phyloP scores from a whole-genome alignment of 2,113 vertebrate species.

The Psittacula cyanocephala region DNA sequence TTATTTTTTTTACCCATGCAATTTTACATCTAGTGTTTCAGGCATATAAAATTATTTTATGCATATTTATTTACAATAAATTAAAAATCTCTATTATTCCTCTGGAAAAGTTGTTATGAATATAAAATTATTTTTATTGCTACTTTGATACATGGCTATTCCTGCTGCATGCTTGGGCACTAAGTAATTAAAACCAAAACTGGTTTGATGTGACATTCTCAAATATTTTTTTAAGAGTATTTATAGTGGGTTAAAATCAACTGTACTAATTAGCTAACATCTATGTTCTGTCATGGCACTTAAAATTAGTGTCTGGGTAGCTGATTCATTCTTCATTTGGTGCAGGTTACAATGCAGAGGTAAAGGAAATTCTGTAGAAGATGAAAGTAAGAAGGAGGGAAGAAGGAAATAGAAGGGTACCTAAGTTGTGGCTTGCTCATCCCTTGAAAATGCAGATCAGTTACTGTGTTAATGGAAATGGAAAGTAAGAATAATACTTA shows the following conservation, averaged over 20 bases:
- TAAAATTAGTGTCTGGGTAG: no score
- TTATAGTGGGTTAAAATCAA: background rate
- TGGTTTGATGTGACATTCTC: background rate
- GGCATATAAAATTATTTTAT: conserved; percentile 6
- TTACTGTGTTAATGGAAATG: background rate
- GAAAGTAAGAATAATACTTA: background rate
- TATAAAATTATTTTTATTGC: background rate
- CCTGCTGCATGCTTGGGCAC: background rate
- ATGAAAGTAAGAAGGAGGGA: background rate
- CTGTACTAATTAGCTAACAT: background rate
- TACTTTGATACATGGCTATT: background rate
- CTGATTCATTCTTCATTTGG: background rate
- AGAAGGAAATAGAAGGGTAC: background rate
- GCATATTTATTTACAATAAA: conserved; percentile 9
- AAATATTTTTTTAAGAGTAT: background rate
- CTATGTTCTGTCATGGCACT: background rate
- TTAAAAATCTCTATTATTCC: background rate
- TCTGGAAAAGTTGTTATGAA: background rate
- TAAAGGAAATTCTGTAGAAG: background rate
- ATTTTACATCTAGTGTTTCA: background rate
- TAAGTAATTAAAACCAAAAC: background rate
- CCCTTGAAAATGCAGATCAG: background rate
- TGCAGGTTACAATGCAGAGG: background rate
- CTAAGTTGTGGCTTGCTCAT: background rate
- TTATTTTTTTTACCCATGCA: background rate